Evolutionary conservation across 1,140 invertebrate species (phyloP).

Genomic region (Gryllus bimaculatus): DNA sequence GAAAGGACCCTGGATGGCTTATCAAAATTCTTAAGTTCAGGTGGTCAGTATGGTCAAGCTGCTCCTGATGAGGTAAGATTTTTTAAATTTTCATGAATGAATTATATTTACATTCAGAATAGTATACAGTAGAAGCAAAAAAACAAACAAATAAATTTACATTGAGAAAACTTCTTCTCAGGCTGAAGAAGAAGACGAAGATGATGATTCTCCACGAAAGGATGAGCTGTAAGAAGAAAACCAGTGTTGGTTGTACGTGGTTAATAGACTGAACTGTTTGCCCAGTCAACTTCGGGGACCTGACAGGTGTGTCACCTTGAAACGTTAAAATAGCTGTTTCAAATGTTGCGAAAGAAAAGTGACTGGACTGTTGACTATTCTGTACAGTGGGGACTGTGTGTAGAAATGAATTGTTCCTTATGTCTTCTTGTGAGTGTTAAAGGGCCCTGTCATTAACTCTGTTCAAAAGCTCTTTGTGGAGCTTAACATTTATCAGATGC

Average conservation of each 20-base stretch:
- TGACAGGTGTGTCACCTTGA: neutral
- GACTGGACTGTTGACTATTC: neutral
- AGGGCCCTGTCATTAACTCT: neutral
- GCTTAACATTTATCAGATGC: neutral
- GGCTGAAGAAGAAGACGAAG: conserved; percentile 51
- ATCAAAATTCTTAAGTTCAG: conserved; percentile 81
- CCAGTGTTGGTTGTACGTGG: neutral
- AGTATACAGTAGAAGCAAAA: too few relatives aligned
- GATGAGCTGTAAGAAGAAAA: conserved; percentile 49
- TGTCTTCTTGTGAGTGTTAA: neutral
- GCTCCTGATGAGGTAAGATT: conserved; percentile 47
- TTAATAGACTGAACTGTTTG: neutral
- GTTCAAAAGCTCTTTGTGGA: neutral
- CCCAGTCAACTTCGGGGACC: neutral
- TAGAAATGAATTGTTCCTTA: conserved; percentile 5
- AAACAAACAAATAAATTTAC: too few relatives aligned
- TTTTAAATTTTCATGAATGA: neutral
- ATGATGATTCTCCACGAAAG: conserved; percentile 53
- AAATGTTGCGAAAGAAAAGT: neutral
- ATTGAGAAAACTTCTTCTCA: conserved; percentile 28
- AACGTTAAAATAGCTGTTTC: neutral
- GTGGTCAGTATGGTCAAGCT: conserved; percentile 51
- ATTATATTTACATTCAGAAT: neutral
- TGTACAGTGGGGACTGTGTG: neutral
- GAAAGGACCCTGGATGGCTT: conserved; percentile 91